A percentile compares a stretch with the other conserved stretches of the same genome.
Conservation (phyloP, 1,140 invertebrate genomes). For the Diorhabda elongata region DNA sequence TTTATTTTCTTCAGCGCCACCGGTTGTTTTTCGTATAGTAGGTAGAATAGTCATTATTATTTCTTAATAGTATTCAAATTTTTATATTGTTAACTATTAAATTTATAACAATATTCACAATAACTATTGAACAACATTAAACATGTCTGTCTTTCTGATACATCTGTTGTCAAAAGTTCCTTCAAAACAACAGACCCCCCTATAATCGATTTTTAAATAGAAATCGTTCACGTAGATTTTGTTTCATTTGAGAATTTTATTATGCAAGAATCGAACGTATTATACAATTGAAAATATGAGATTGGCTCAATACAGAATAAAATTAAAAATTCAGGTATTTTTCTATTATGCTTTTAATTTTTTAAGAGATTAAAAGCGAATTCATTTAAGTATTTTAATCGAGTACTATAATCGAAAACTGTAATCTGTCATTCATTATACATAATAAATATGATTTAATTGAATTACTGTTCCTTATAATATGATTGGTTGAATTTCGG, state of each 20-base stretch:
- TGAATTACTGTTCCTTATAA: neutral
- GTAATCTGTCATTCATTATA: constrained; percentile 1
- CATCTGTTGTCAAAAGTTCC: too few relatives aligned
- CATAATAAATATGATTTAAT: neutral
- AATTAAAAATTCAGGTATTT: too few relatives aligned
- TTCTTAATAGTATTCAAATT: constrained; percentile 17
- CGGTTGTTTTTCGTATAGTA: constrained; percentile 38
- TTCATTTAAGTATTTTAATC: too few relatives aligned
- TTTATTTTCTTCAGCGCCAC: constrained; percentile 40
- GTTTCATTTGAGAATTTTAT: too few relatives aligned
- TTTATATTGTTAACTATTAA: constrained; percentile 10
- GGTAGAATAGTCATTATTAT: constrained; percentile 44
- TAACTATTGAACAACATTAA: constrained; percentile 6
- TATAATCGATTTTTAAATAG: too few relatives aligned
- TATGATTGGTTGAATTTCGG: neutral
- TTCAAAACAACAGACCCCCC: too few relatives aligned
- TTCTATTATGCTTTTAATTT: too few relatives aligned
- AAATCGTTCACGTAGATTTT: too few relatives aligned
- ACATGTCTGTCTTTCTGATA: neutral
- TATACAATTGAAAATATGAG: too few relatives aligned
- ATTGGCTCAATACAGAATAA: too few relatives aligned
- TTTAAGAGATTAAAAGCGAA: too few relatives aligned
- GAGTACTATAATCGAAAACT: constrained; percentile 10
- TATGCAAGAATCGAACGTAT: too few relatives aligned
- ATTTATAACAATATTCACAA: neutral